Base-by-base conservation (phyloP, 37 sponge, comb jelly and placozoan genomes). In the Cliona cf. orientalis region DNA sequence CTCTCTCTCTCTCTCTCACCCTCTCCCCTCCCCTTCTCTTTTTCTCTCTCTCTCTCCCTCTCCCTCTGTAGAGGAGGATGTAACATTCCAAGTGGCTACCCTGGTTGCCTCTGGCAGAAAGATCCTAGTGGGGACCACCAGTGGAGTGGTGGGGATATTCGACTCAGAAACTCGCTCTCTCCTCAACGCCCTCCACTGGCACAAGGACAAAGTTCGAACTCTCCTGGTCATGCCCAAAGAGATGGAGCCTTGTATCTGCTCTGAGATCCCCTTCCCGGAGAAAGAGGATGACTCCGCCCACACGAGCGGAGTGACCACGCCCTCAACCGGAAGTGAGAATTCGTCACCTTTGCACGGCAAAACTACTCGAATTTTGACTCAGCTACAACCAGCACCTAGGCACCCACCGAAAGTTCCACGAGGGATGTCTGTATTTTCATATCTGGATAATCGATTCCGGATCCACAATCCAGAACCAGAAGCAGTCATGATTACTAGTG, bases 211-310 rank as follows among this genome's bases (percentile, higher is more conserved):
- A 41, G 92, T 91, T 17, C 53, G 92, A 21, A 68, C 74, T 14
- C 46, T 91, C 46, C 41, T 91, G 26, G 69, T 77, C 33, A 78
- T 91, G 67, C 92, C 92, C 36, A 59, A 45, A 7, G 60, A 72
- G 35, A 33, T 77, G 25, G 68, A 73, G 22, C 55, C 87, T 12
- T 91, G 84, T 46, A 59, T 91, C 26, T 91, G 87, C 67, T 76
- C 87, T 59, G 92, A 91, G 59, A 62, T 91, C 21, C 75, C 84
- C 33, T 44, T 66, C 28, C 21, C 42, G 22, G 56, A 75, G 31
- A 35, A 55, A 33, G 85, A 56, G 21, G 36, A 72, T 0, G 62
- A 38, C 33, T 6, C 28, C 1, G 2, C n/a, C 25, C 25, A 66
- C 21, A 61, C 40, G 3, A 56, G 53, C 1, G 38, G 5, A 9